Evolutionary conservation across 2,888 invertebrate genomes (phyloP).

Genomic region (Drosophila mimetica): DNA sequence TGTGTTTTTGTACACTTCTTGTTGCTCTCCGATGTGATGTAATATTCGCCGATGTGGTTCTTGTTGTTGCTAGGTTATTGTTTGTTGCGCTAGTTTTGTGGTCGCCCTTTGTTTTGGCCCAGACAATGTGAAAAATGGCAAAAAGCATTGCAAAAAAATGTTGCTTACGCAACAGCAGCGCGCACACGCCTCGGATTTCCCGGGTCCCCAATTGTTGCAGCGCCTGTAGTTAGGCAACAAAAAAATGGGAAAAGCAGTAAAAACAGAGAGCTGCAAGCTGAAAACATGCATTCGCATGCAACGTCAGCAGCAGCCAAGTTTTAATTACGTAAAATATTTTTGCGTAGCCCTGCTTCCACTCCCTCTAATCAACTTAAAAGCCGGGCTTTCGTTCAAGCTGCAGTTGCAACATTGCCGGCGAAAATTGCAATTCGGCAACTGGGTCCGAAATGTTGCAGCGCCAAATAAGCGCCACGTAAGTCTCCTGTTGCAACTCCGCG

Average conservation of each 20-base stretch:
- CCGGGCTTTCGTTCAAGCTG: conserved; percentile 18
- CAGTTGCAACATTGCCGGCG: conserved; percentile 23
- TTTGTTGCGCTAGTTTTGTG: conserved; percentile 75
- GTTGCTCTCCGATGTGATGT: conserved; percentile 40
- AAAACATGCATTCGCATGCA: conserved; percentile 62
- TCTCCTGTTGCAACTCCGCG: conserved; percentile 31
- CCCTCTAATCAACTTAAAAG: conserved; percentile 77
- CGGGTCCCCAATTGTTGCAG: conserved; percentile 18
- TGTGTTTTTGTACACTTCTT: conserved; percentile 37
- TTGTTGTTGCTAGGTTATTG: conserved; percentile 36
- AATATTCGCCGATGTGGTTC: conserved; percentile 42
- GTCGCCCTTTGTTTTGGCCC: conserved; percentile 65
- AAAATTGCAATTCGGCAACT: conserved; percentile 74
- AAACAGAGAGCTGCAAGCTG: conserved; percentile 43
- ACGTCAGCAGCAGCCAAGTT: conserved; percentile 66
- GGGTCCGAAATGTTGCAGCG: conserved; percentile 50
- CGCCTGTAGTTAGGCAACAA: conserved; percentile 17
- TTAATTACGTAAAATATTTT: conserved; percentile 79
- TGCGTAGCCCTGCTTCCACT: conserved; percentile 50
- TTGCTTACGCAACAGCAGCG: conserved; percentile 51
- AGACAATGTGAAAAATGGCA: conserved; percentile 59
- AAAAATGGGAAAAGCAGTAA: background rate
- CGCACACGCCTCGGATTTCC: conserved; percentile 2
- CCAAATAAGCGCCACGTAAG: conserved; percentile 6
- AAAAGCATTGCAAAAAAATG: conserved; percentile 30